Evolutionary conservation across 2,113 vertebrate species (phyloP), one percentile per base, ranked within the genome.

Genomic region (Motacilla alba): DNA sequence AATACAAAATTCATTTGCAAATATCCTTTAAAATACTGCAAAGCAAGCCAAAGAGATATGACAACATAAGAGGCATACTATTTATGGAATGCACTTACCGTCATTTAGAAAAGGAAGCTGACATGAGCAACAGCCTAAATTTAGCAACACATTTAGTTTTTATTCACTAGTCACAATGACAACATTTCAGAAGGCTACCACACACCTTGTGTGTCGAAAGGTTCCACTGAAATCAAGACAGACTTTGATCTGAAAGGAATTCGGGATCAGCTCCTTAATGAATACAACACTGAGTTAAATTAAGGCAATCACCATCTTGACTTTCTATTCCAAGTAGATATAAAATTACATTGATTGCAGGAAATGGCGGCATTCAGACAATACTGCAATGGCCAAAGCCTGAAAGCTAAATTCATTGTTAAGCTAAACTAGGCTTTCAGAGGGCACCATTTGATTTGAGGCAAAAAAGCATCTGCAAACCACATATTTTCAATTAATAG

Each of bases 1-100:
- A 96, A 96, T 92, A 84, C 88, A 94, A 97, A 96, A 96, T 94
- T 96, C 95, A 96, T 97, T 96, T 96, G 95, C 96, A 97, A 97
- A 96, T 96, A 96, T 94, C 92, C 95, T 96, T 92, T 95, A 95
- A 97, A 96, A 97, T 97, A 96, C 94, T 95, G 93, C 96, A 97
- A 96, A 97, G 94, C 96, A 96, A 95, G 95, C 95, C 95, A 95
- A 97, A 96, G 93, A 97, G 95, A 96, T 97, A 97, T 96, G 95
- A 96, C 95, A 96, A 97, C 93, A 96, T 96, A 96, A 97, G 95
- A 96, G 96, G 95, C 94, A 92, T 67, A 92, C 93, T 96, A 97
- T 96, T 97, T 97, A 96, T 96, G 95, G 95, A 96, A 96, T 96
- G 96, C 95, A 95, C 95, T 97, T 97, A 96, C 93, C 92, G 69